Percentiles rank a stretch among this genome's conserved stretches.
phyloP scores from a whole-genome alignment of 2,888 invertebrate species.

The Drepanosiphum platanoidis region DNA sequence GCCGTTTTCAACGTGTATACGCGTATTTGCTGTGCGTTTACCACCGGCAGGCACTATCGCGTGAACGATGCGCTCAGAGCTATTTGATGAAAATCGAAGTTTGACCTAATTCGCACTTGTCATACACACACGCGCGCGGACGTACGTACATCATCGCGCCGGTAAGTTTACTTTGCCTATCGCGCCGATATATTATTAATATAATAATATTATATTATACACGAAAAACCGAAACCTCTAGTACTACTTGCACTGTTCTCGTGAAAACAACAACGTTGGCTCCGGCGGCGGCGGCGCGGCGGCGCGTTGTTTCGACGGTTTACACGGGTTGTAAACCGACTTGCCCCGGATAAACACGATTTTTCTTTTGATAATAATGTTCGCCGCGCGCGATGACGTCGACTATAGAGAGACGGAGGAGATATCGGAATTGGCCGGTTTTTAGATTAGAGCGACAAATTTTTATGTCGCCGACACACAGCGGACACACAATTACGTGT shows the following conservation, averaged over 20 bases:
- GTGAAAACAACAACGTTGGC: neutral
- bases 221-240: conserved; percentile 8
- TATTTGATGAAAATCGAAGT: conserved; percentile 34
- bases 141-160: neutral
- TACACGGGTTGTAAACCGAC: conserved; percentile 13
- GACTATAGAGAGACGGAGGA: too few species aligned
- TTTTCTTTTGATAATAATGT: conserved; percentile 7
- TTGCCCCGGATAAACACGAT: neutral
- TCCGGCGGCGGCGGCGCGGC: too few species aligned
- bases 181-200: neutral
- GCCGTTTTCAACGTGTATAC: neutral
- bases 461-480: too few species aligned
- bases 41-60: neutral
- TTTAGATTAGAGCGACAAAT: too few species aligned
- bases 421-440: too few species aligned
- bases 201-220: too few species aligned
- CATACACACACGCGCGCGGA: neutral
- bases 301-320: neutral
- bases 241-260: neutral
- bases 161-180: conserved; percentile 29
- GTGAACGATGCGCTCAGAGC: neutral
- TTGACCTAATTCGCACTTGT: conserved; percentile 41
- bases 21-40: neutral
- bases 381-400: rapidly evolving
- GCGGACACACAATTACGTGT: too few species aligned